phyloP scores from a whole-genome alignment of 1,140 invertebrate species.

The Homarus americanus region DNA sequence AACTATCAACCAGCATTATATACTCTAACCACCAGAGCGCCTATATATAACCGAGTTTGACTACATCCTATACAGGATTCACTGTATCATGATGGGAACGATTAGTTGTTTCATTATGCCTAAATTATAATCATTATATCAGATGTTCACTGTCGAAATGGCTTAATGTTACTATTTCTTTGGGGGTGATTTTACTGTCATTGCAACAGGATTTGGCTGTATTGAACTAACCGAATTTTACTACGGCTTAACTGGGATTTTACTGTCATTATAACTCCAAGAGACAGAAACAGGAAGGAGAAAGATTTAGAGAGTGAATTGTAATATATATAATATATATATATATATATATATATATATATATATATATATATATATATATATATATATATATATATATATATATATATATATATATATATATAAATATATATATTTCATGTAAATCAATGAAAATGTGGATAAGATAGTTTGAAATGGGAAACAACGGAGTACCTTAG shows the following conservation, averaged over 20 bases:
- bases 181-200: background rate
- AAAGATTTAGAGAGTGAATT: background rate
- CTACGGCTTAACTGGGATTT: background rate
- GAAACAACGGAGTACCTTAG: no score
- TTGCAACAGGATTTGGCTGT: no score
- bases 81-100: no score
- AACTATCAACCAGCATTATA: no score
- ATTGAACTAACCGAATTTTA: background rate
- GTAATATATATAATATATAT: no score
- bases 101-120: background rate
- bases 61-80: no score
- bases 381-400: conserved; percentile 13
- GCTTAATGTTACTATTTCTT: background rate
- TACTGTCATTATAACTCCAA: background rate
- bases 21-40: no score
- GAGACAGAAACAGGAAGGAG: no score
- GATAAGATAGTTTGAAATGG: no score
- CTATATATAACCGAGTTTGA: no score
- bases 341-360: conserved; percentile 13
- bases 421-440: no score
- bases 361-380: conserved; percentile 13
- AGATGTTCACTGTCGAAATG: background rate
- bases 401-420: conserved; percentile 13
- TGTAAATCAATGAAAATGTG: no score
- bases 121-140: background rate